Base-by-base conservation (phyloP, 2,113 vertebrate species). In the Coptodon bakossiorum region DNA sequence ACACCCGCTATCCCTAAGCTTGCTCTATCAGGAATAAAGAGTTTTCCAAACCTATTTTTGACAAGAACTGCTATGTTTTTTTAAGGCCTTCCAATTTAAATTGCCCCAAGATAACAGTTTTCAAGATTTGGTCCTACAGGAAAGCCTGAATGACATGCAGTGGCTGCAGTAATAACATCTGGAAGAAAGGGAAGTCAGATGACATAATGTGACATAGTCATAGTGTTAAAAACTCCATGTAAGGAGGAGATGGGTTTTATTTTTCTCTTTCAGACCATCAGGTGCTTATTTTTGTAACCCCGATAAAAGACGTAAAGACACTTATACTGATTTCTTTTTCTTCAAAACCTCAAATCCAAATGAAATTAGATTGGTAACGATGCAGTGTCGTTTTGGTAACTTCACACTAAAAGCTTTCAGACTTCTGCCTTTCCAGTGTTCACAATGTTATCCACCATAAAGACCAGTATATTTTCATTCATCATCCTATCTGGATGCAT, bases 321-420 rank as follows among this genome's bases (percentile, higher is more conserved):
- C 71, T 2, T 19, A 5, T 7, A 16, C 24, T 0, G 71, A 10
- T 76, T 29, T 1, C 0, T 17, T 76, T 45, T 29, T 17, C 9
- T 48, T 27, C 40, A 19, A 7, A 3, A 29, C 24, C 40, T 11
- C n/a, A n/a, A n/a, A 48, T 31, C 0, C 43, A 8, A 7, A 0
- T 5, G 38, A 73, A 27, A 73, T 4, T 40, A 10, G 40, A 45
- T 11, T 4, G 1, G 5, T 3, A 17, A 45, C 27, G 22, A 2
- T 71, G 38, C 66, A 43, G 13, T 31, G 3, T 31, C 1, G 0
- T 29, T 50, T 50, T 50, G 10, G 40, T 50, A 48, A 50, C 27
- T 76, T 76, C 43, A 0, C 43, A 29, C 43, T 76, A 27, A 48
- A 29, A 50, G 6, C 71, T 29, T 50, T 48, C 71, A 76, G 3